A percentile compares a stretch with the other conserved stretches of the same genome.
These are phyloP conservation scores for Anorthoa munda DNA, from an alignment of 2,888 invertebrate species.

Conservation along the genomic window DNA sequence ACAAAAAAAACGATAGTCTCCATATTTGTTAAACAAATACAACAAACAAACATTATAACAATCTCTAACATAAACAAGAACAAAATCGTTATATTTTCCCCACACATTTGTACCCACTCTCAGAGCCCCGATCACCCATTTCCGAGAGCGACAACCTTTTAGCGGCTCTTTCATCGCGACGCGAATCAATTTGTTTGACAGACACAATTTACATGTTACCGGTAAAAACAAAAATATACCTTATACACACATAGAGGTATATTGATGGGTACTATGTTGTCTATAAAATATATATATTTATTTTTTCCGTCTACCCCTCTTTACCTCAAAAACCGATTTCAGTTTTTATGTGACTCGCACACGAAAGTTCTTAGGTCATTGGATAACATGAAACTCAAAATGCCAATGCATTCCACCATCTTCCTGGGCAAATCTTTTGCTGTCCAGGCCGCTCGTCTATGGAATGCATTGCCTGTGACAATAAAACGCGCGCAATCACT, in stretches of 20 bases:
- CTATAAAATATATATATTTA: too few species aligned
- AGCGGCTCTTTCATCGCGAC: conserved; percentile 59
- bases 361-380: too few species aligned
- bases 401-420: too few species aligned
- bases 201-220: conserved; percentile 61
- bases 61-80: conserved; percentile 13
- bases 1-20: not conserved
- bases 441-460: too few species aligned
- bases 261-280: not conserved
- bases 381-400: too few species aligned
- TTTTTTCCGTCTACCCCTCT: too few species aligned
- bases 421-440: too few species aligned
- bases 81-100: conserved; percentile 21
- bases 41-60: not conserved
- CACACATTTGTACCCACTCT: conserved; percentile 16
- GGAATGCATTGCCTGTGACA: too few species aligned
- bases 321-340: too few species aligned
- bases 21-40: not conserved
- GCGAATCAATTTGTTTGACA: conserved; percentile 64
- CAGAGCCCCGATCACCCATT: conserved; percentile 57
- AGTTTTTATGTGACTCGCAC: too few species aligned
- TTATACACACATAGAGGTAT: not conserved
- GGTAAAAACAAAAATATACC: conserved; percentile 29
- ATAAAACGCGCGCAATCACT: too few species aligned
- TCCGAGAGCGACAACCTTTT: conserved; percentile 67